Base-by-base conservation (phyloP, 2,888 invertebrate species). In the Heterodera filipjevi region DNA sequence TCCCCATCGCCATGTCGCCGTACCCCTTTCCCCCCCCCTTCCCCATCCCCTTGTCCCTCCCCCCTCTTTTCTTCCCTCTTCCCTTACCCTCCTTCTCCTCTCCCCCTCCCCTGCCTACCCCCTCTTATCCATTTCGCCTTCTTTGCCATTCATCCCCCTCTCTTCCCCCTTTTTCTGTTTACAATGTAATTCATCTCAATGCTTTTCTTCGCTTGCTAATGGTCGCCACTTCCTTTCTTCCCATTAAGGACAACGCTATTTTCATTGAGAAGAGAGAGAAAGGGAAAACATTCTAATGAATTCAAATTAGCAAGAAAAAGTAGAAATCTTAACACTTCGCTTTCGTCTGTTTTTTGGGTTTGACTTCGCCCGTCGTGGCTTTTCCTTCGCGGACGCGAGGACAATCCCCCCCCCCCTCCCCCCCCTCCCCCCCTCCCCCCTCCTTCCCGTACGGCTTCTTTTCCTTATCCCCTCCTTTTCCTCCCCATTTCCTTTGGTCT, bases 251-350 rank as follows among this genome's bases (percentile, higher is more conserved):
- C 59, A 59, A 59, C n/a, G 59, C 59, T 59, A 49, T 59, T 59
- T 59, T n/a, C 59, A 6, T 19, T n/a, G 27, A 5, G 49, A 49
- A 3, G 49, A 16, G 16, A 49, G 27, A 3, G 49, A 16, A 22
- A 49, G 27, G 59, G n/a, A 59, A 59, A 59, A n/a, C 59, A 59
- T 59, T 59, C 59, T n/a, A 59, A 59, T 59, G 59, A 59, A 59
- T 59, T 59, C 59, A 59, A 59, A 59, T 59, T 59, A 59, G 59
- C 59, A n/a, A 59, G 59, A n/a, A 59, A 59, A 59, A n/a, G n/a
- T 3, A 59, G 5, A 59, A 59, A 59, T 27, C 59, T n/a, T 59
- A 59, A 49, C 49, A 49, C 49, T n/a, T 59, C 59, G 59, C 27
- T 22, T 22, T 3, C 22, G 59, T 59, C n/a, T 27, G 27, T 59